A percentile compares a stretch with the other conserved stretches of the same genome.
phyloP scores from a whole-genome alignment of 2,113 vertebrate genomes.

The Madoqua kirkii region DNA sequence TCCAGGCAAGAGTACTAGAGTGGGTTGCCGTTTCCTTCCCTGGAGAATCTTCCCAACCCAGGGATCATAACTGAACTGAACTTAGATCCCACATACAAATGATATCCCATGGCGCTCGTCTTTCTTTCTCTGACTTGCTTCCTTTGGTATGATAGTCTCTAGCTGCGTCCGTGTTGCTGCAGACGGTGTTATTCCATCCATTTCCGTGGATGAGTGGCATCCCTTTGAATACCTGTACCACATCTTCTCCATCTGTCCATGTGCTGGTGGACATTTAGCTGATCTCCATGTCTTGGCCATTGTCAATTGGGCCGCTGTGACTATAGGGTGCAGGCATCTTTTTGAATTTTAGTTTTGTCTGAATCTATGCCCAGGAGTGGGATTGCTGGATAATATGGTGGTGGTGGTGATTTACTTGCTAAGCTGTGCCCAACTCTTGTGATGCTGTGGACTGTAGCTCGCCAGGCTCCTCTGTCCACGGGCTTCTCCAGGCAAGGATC shows the following conservation, averaged over 20 bases:
- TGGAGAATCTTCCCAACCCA: no score
- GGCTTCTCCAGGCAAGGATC: background rate
- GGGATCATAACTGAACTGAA: no score
- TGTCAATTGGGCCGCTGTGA: background rate
- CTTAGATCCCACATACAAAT: background rate
- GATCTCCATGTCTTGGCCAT: background rate
- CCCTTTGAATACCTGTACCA: rapidly evolving
- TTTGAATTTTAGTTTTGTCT: background rate
- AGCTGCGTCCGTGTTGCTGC: background rate
- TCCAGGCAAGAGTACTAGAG: no score
- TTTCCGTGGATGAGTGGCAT: rapidly evolving
- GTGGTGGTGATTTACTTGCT: background rate
- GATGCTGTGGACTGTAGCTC: background rate
- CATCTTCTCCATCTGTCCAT: rapidly evolving
- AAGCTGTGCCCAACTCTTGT: rapidly evolving
- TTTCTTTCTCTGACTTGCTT: background rate
- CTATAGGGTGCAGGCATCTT: background rate
- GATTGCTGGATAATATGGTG: background rate
- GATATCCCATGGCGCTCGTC: rapidly evolving
- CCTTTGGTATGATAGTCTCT: background rate
- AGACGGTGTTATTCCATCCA: rapidly evolving
- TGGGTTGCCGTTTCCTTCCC: no score
- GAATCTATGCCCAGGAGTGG: background rate
- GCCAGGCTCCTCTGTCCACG: background rate
- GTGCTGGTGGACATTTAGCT: background rate